These are phyloP conservation scores for Crossaster papposus DNA, from an alignment of 53 echinoderm and acorn worm genomes.

Conservation along the genomic window DNA sequence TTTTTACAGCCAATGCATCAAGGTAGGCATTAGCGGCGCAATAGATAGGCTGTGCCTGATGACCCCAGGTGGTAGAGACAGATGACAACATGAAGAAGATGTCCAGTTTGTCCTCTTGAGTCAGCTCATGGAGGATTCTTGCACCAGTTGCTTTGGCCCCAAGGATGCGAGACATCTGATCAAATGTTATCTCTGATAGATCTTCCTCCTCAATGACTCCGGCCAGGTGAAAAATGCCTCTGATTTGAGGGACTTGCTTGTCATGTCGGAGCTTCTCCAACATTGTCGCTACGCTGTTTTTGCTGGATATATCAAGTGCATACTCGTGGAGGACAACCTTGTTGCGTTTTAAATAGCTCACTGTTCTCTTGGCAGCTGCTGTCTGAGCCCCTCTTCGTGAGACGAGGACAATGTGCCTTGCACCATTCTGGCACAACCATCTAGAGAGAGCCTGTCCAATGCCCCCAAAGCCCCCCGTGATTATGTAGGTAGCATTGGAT, in stretches of 20 bases:
- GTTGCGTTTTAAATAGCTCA: constrained; percentile 65
- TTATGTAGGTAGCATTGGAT: constrained; percentile 75
- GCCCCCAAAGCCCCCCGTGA: constrained; percentile 79
- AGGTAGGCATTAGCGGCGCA: constrained; percentile 66
- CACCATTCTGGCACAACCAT: constrained; percentile 89
- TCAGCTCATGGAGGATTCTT: constrained; percentile 62
- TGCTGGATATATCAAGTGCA: constrained; percentile 53
- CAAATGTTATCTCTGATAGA: constrained; percentile 53
- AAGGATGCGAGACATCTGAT: constrained; percentile 57
- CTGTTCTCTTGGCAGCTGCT: constrained; percentile 51
- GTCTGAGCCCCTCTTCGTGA: constrained; percentile 58
- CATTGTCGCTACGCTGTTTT: constrained; percentile 48
- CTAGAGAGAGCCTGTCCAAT: constrained; percentile 79
- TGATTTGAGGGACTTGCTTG: constrained; percentile 62
- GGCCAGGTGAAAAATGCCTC: constrained; percentile 74
- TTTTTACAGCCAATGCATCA: constrained; percentile 66
- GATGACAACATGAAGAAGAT: constrained; percentile 78
- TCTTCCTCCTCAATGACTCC: constrained; percentile 69
- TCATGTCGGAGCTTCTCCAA: constrained; percentile 54
- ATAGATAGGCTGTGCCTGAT: constrained; percentile 70
- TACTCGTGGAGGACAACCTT: constrained; percentile 68
- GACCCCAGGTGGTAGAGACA: constrained; percentile 74
- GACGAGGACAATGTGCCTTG: constrained; percentile 77
- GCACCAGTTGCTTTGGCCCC: constrained; percentile 64
- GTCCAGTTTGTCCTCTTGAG: constrained; percentile 72